Conservation (phyloP, 2,797 vertebrate genomes). For the Cryptoblepharus egeriae region DNA sequence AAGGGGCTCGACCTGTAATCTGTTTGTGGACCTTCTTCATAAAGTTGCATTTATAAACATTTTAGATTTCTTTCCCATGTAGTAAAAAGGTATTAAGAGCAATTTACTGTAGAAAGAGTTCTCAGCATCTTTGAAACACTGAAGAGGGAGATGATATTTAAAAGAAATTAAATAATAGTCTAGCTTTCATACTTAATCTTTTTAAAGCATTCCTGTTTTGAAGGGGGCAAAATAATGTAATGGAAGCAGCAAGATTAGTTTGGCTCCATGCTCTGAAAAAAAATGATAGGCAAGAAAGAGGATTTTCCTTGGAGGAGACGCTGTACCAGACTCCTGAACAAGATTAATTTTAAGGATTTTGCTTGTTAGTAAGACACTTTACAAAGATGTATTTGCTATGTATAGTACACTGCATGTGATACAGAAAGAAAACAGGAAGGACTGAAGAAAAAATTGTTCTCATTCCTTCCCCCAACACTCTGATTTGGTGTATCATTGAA, state of each 20-base stretch:
- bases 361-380: constrained; percentile 40
- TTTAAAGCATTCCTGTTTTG: constrained; percentile 62
- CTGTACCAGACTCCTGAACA: constrained; percentile 41
- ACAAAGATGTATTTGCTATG: neutral
- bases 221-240: constrained; percentile 60
- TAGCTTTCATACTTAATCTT: constrained; percentile 68
- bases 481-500: neutral
- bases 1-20: neutral
- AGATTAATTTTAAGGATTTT: constrained; percentile 23
- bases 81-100: constrained; percentile 55
- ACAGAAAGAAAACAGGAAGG: constrained; percentile 19
- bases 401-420: neutral
- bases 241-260: constrained; percentile 58
- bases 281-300: constrained; percentile 53
- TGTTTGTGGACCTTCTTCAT: constrained; percentile 9
- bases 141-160: constrained; percentile 59
- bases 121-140: constrained; percentile 55
- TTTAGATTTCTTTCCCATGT: constrained; percentile 40
- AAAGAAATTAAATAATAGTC: constrained; percentile 69
- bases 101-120: constrained; percentile 50
- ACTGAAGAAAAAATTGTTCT: neutral
- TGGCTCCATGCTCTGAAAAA: constrained; percentile 53
- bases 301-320: constrained; percentile 40
- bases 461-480: neutral
- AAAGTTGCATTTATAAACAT: neutral